phyloP scores from a whole-genome alignment of 2,888 invertebrate genomes.

The Amiota minor region DNA sequence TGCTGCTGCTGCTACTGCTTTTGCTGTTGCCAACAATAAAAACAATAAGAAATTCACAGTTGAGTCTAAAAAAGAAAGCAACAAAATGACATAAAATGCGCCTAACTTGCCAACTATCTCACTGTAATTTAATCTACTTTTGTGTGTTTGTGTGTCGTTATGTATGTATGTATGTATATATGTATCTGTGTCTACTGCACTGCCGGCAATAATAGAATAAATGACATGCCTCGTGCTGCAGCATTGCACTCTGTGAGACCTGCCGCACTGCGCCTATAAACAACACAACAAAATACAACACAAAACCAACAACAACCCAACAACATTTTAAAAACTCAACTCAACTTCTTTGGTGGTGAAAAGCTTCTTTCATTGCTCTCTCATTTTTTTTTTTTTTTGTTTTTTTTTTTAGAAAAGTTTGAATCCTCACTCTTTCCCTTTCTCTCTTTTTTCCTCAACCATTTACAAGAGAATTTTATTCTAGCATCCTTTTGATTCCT shows the following conservation, averaged over 20 bases:
- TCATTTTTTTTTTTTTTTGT: background rate
- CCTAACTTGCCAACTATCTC: constrained; percentile 30
- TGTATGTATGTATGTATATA: constrained; percentile 16
- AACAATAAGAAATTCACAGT: constrained; percentile 5
- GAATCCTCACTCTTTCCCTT: background rate
- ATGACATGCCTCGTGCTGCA: background rate
- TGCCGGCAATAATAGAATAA: constrained; percentile 35
- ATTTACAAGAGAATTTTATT: background rate
- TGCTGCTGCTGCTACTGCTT: background rate
- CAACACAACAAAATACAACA: too few species aligned
- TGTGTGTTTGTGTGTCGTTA: constrained; percentile 18
- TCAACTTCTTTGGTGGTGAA: constrained; percentile 8
- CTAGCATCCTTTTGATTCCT: background rate
- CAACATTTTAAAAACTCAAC: background rate
- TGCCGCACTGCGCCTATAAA: background rate
- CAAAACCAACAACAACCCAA: too few species aligned
- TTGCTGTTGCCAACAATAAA: background rate
- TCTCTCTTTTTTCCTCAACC: background rate
- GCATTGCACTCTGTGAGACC: background rate
- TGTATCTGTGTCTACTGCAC: constrained; percentile 6
- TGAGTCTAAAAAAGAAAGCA: background rate
- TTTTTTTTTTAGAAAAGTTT: background rate
- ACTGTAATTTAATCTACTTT: background rate
- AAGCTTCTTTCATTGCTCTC: background rate
- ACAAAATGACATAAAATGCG: constrained; percentile 19